Conservation (phyloP, 2,797 vertebrate genomes). For the Numenius phaeopus region DNA sequence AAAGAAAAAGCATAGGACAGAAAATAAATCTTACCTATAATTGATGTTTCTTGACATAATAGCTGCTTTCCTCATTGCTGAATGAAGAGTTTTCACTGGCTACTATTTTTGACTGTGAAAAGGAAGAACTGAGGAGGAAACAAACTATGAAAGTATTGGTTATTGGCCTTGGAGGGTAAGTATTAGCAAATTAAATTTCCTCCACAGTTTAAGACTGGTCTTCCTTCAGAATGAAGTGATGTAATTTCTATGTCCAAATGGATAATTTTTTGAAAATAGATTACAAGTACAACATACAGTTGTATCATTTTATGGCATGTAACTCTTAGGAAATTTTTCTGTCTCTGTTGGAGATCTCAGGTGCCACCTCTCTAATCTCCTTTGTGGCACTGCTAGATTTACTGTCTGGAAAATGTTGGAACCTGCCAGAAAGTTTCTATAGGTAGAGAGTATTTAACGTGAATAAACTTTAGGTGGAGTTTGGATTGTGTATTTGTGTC, state of each 20-base stretch:
- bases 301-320: background rate
- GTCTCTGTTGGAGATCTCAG: background rate
- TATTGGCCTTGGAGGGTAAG: constrained; percentile 93
- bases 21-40: background rate
- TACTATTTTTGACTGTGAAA: constrained; percentile 53
- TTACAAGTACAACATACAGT: background rate
- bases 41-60: background rate
- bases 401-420: background rate
- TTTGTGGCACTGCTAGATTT: background rate
- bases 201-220: background rate
- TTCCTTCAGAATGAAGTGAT: background rate
- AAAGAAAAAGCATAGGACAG: background rate
- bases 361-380: background rate
- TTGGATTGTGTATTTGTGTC: background rate
- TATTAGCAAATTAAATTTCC: constrained; percentile 23
- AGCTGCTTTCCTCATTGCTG: background rate
- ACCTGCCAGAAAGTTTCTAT: background rate
- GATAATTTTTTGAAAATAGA: background rate
- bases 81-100: background rate
- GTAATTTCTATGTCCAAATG: background rate
- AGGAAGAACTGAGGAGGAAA: constrained; percentile 28
- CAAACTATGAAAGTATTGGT: constrained; percentile 86
- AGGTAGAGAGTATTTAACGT: background rate
- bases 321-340: background rate
- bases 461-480: background rate